Conservation (phyloP, 1,140 invertebrate species). For the Rhizoglyphus robini region DNA sequence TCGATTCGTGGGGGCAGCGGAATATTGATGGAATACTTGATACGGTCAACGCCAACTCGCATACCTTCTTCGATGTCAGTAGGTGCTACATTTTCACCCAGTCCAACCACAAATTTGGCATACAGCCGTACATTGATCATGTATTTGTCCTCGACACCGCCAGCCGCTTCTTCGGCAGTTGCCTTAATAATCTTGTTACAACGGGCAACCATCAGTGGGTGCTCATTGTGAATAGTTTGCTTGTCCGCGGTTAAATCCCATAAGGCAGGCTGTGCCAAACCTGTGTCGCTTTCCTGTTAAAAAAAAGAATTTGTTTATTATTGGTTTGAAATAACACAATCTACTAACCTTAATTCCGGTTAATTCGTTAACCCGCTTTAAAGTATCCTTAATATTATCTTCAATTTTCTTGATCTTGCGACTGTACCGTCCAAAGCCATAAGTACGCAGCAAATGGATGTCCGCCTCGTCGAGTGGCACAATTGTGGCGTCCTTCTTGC, state of each 20-base stretch:
- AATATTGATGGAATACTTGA: conserved; percentile 19
- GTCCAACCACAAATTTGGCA: conserved; percentile 45
- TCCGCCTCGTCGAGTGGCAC: conserved; percentile 43
- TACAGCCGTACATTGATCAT: conserved; percentile 48
- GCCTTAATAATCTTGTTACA: conserved; percentile 41
- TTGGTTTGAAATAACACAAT: background rate
- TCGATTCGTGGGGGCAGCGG: conserved; percentile 21
- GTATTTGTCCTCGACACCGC: conserved; percentile 32
- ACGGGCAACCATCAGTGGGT: conserved; percentile 31
- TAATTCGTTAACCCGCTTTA: conserved; percentile 43
- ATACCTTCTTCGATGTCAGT: conserved; percentile 48
- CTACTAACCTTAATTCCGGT: conserved; percentile 30
- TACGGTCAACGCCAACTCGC: conserved; percentile 38
- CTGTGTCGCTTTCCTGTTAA: conserved; percentile 41
- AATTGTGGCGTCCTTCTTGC: conserved; percentile 58
- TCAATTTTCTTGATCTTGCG: conserved; percentile 39
- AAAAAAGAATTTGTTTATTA: background rate
- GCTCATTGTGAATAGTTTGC: conserved; percentile 39
- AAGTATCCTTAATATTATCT: conserved; percentile 39
- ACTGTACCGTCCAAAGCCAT: conserved; percentile 42
- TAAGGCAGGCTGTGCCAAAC: conserved; percentile 41
- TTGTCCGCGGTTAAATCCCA: conserved; percentile 46
- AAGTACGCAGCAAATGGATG: conserved; percentile 42
- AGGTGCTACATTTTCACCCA: conserved; percentile 42
- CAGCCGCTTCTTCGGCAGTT: conserved; percentile 34